Conservation (phyloP, 2,113 vertebrate genomes). For the Cettia cetti region DNA sequence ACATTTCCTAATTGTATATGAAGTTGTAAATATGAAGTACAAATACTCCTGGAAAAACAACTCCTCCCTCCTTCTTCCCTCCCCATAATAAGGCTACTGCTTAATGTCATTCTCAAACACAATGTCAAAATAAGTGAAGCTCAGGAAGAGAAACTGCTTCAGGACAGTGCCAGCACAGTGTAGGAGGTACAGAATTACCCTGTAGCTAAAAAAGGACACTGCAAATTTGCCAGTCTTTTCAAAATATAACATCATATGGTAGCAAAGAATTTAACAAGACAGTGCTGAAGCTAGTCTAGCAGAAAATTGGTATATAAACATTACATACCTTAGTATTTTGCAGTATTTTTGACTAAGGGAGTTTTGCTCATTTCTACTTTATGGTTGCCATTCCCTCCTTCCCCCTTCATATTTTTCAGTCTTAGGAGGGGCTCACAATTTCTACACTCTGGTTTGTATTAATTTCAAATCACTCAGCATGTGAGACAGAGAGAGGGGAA, state of each 20-base stretch:
- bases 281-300: background rate
- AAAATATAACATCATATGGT: background rate
- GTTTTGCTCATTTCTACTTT: background rate
- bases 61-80: background rate
- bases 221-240: background rate
- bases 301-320: background rate
- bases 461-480: background rate
- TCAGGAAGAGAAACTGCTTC: background rate
- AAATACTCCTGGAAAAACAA: background rate
- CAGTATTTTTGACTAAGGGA: background rate
- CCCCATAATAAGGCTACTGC: background rate
- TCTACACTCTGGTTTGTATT: background rate
- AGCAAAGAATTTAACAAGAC: background rate
- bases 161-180: background rate
- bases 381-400: background rate
- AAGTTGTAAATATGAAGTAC: background rate
- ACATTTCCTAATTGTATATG: background rate
- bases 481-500: background rate
- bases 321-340: background rate
- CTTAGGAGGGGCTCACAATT: background rate
- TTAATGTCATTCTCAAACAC: background rate
- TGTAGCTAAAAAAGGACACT: background rate
- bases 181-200: slow-evolving; percentile 31
- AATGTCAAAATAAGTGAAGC: background rate
- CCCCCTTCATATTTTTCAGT: background rate